phyloP scores from a whole-genome alignment of 2,888 invertebrate genomes.

The Neelides folsomi region DNA sequence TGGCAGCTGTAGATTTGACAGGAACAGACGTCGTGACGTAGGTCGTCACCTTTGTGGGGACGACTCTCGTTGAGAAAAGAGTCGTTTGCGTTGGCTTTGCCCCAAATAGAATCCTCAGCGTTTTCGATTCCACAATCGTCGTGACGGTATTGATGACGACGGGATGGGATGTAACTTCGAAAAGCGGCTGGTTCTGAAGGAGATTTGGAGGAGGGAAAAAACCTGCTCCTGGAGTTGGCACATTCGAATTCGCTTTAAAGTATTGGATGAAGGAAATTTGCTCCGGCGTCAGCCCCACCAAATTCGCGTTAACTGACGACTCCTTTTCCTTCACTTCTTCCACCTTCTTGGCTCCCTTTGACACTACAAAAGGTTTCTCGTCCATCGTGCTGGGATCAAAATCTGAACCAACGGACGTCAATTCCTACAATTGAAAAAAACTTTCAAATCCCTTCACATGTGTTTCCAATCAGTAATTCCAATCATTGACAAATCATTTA shows the following conservation, averaged over 20 bases:
- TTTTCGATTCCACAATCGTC: conserved; percentile 64
- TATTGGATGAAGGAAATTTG: conserved; percentile 33
- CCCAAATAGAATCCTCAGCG: conserved; percentile 76
- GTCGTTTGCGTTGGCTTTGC: conserved; percentile 80
- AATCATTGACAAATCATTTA: not conserved
- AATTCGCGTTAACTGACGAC: conserved; percentile 12
- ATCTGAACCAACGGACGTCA: conserved; percentile 58
- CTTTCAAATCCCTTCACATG: not conserved
- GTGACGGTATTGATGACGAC: conserved; percentile 65
- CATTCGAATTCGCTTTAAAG: conserved; percentile 11
- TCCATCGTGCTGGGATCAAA: conserved; percentile 53
- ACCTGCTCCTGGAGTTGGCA: conserved; percentile 1
- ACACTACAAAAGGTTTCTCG: conserved; percentile 46
- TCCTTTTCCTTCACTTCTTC: conserved; percentile 8
- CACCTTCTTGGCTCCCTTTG: conserved; percentile 39
- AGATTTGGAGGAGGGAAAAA: conserved; percentile 36
- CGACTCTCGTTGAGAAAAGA: conserved; percentile 64
- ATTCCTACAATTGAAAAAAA: conserved; percentile 41
- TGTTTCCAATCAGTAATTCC: not conserved
- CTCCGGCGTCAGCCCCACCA: conserved; percentile 27
- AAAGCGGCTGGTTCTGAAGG: conserved; percentile 38
- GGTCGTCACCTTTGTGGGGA: conserved; percentile 69
- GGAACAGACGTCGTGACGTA: conserved; percentile 67
- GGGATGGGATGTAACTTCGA: conserved; percentile 61
- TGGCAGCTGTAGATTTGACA: conserved; percentile 50